These are phyloP conservation scores for Gerosis bhagava DNA, from an alignment of 2,888 invertebrate genomes.

Conservation along the genomic window DNA sequence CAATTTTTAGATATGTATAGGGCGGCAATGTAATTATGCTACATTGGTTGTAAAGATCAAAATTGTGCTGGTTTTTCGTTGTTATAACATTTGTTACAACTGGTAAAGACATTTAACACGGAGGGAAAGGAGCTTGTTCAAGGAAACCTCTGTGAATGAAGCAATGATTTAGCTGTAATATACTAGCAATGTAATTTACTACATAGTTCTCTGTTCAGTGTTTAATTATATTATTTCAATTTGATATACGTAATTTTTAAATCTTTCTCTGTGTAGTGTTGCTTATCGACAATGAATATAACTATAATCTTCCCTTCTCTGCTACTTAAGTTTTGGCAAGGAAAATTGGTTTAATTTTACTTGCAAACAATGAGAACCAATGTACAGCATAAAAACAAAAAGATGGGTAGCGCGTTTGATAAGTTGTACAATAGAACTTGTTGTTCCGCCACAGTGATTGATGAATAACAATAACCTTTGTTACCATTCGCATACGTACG, in stretches of 20 bases:
- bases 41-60: too few species aligned
- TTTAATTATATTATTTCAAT: too few species aligned
- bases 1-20: too few species aligned
- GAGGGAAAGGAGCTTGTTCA: constrained; percentile 19
- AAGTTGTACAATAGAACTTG: constrained; percentile 14
- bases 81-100: too few species aligned
- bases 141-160: constrained; percentile 16
- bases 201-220: too few species aligned
- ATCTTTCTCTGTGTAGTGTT: too few species aligned
- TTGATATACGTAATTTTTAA: neutral
- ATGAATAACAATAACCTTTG: constrained; percentile 34
- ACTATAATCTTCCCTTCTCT: neutral
- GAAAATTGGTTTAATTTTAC: constrained; percentile 9
- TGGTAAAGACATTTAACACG: constrained; percentile 1
- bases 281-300: too few species aligned
- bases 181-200: too few species aligned
- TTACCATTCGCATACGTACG: constrained; percentile 22
- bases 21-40: too few species aligned
- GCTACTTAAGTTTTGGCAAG: neutral
- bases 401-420: constrained; percentile 12
- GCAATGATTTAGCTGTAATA: constrained; percentile 5
- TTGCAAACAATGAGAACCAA: constrained; percentile 19
- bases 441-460: constrained; percentile 21
- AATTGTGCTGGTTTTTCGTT: too few species aligned
- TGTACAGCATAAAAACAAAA: neutral